Evolutionary conservation across 23 tunicate genomes (phyloP).

Genomic region (Phallusia fumigata): DNA sequence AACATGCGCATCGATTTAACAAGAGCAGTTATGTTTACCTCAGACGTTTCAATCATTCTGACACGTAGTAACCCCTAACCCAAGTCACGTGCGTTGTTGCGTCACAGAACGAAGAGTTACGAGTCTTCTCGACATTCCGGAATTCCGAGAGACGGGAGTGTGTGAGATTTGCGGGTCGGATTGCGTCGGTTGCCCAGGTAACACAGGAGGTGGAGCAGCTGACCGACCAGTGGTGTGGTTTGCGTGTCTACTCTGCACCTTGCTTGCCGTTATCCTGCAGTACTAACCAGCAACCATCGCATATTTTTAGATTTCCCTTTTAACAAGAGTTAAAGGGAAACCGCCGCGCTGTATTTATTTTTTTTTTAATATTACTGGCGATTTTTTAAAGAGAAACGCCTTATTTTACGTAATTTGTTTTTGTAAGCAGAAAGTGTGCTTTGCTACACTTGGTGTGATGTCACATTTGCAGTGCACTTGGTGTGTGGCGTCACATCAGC

Average conservation of each 20-base stretch:
- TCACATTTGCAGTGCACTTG: too few species aligned
- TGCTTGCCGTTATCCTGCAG: background rate
- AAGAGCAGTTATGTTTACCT: too few species aligned
- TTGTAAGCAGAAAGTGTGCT: too few species aligned
- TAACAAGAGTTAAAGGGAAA: too few species aligned
- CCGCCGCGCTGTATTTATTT: too few species aligned
- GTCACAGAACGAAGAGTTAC: slow-evolving; percentile 25
- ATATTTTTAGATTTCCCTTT: background rate
- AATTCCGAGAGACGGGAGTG: slow-evolving; percentile 14
- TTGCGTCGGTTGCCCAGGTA: slow-evolving; percentile 77
- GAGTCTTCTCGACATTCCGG: background rate
- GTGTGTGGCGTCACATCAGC: too few species aligned
- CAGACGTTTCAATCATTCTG: background rate
- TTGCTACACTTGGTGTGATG: too few species aligned
- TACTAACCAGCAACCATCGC: background rate
- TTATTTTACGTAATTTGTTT: too few species aligned
- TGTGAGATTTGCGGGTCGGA: slow-evolving; percentile 50
- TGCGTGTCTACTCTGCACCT: background rate
- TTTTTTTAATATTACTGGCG: too few species aligned
- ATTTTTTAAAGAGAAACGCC: too few species aligned
- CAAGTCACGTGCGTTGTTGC: background rate
- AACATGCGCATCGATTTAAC: too few species aligned
- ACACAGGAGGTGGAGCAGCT: background rate
- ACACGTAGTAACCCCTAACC: background rate
- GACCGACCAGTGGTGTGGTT: slow-evolving; percentile 4